A percentile compares a stretch with the other conserved stretches of the same genome.
phyloP scores from a whole-genome alignment of 2,113 vertebrate species.

The Struthidea cinerea region DNA sequence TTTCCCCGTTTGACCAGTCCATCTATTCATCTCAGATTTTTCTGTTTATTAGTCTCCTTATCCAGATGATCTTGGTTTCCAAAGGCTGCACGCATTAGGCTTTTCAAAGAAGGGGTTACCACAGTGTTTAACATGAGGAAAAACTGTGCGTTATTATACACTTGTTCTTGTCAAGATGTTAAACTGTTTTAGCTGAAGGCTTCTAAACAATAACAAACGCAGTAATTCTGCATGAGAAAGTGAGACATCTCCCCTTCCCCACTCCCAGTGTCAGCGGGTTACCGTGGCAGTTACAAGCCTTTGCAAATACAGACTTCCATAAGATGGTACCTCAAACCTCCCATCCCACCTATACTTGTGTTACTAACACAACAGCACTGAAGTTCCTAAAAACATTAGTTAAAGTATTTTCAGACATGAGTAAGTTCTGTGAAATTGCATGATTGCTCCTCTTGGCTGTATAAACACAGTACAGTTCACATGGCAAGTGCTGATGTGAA shows the following conservation, averaged over 20 bases:
- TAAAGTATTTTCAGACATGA: neutral
- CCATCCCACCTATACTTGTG: neutral
- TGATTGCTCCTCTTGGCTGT: neutral
- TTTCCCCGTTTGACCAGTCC: neutral
- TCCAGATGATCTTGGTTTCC: neutral
- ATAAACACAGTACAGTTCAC: neutral
- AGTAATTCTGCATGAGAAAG: neutral
- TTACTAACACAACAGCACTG: neutral
- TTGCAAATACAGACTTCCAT: neutral
- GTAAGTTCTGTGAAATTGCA: neutral
- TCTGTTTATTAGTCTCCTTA: neutral
- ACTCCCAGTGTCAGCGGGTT: rapidly evolving
- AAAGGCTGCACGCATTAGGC: neutral
- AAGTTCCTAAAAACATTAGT: neutral
- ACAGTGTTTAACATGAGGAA: neutral
- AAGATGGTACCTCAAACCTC: neutral
- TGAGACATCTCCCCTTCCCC: neutral
- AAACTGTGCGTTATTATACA: neutral
- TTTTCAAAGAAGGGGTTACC: neutral
- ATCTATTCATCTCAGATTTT: neutral
- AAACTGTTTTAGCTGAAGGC: neutral
- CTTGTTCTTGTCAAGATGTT: neutral
- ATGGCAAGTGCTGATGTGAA: neutral
- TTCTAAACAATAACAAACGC: neutral
- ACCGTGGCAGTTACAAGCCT: neutral